A percentile compares a stretch with the other conserved stretches of the same genome.
Evolutionary conservation across 2,888 invertebrate genomes (phyloP).

Genomic region (Coenonympha arcania): DNA sequence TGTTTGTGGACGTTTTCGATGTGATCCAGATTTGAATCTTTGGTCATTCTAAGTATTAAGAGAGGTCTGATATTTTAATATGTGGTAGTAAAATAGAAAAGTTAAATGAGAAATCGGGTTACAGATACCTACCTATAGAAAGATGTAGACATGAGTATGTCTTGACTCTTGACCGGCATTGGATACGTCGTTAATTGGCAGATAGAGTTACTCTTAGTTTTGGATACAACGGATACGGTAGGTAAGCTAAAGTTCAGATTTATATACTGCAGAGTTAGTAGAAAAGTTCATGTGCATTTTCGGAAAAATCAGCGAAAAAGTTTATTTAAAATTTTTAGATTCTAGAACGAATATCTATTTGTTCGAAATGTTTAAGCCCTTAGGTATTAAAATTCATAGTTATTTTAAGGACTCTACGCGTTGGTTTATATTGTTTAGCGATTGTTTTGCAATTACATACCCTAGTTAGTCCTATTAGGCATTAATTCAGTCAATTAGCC

Average conservation of each 20-base stretch:
- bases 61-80: too few species aligned
- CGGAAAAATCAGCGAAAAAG: not conserved
- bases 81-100: too few species aligned
- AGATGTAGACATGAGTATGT: too few species aligned
- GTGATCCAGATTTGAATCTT: too few species aligned
- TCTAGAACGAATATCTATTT: too few species aligned
- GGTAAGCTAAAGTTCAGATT: not conserved
- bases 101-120: too few species aligned
- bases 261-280: not conserved
- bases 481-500: not conserved
- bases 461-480: not conserved
- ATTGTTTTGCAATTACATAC: not conserved
- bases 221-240: not conserved
- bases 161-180: not conserved
- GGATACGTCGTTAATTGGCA: not conserved
- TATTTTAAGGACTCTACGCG: not conserved
- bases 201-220: not conserved
- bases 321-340: not conserved
- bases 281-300: not conserved
- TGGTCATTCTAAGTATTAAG: too few species aligned
- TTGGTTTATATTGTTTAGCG: not conserved
- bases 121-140: too few species aligned
- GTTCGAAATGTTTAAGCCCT: not conserved
- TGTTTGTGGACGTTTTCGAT: too few species aligned
- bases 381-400: not conserved